Evolutionary conservation across 2,797 vertebrate genomes (phyloP).

Genomic region (Bovichtus variegatus): DNA sequence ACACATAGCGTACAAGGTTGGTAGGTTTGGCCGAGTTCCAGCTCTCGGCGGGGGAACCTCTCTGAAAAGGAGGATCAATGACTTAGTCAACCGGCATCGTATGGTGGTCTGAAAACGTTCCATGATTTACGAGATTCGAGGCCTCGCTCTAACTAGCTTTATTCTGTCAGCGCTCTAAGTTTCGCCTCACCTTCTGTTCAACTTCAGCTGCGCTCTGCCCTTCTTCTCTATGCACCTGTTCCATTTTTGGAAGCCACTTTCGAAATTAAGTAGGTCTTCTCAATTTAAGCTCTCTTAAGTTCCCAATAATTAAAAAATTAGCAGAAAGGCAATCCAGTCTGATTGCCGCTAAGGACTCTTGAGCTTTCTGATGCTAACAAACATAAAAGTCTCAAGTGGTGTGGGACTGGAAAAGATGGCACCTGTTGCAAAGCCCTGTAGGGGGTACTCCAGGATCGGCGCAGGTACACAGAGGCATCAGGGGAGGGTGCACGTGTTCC

Average conservation of each 20-base stretch:
- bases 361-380: constrained; percentile 10
- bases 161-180: constrained; percentile 36
- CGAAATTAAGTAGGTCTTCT: constrained; percentile 31
- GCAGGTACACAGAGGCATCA: constrained; percentile 14
- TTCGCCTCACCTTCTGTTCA: constrained; percentile 57
- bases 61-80: constrained; percentile 77
- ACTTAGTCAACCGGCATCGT: constrained; percentile 61
- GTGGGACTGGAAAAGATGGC: not conserved
- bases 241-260: constrained; percentile 31
- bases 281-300: constrained; percentile 19
- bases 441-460: constrained; percentile 23
- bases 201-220: constrained; percentile 12
- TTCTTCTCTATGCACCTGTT: constrained; percentile 27
- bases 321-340: constrained; percentile 27
- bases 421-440: constrained; percentile 52
- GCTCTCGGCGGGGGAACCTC: constrained; percentile 45
- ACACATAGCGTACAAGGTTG: constrained; percentile 34
- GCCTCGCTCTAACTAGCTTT: constrained; percentile 44
- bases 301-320: constrained; percentile 45
- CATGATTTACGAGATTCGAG: constrained; percentile 65
- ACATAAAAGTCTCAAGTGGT: constrained; percentile 18
- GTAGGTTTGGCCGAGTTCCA: constrained; percentile 66
- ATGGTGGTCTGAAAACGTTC: constrained; percentile 62
- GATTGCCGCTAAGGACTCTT: constrained; percentile 39
- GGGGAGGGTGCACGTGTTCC: constrained; percentile 25